Percentiles rank a stretch among this genome's conserved stretches.
These are phyloP conservation scores for Cyrtodaria siliqua DNA, from an alignment of 2,888 invertebrate genomes.

Conservation along the genomic window DNA sequence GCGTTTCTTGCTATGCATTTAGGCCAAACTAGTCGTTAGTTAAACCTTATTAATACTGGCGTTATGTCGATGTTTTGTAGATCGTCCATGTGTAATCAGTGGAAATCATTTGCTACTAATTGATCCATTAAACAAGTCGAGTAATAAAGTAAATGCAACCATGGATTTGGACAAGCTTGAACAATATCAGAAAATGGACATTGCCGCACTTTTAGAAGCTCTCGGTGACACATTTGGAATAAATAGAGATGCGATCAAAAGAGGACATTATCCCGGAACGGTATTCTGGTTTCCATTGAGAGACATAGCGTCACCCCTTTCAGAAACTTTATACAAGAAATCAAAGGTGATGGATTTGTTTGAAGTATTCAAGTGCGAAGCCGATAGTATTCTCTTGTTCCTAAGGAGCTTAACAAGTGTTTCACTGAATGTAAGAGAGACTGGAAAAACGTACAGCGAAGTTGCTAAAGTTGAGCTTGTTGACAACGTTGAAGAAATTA, in stretches of 20 bases:
- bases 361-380: conserved; percentile 72
- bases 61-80: conserved; percentile 58
- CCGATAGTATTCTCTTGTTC: conserved; percentile 78
- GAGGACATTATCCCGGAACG: conserved; percentile 75
- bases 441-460: background rate
- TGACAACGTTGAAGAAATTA: background rate
- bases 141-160: conserved; percentile 8
- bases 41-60: too few relatives aligned
- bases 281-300: conserved; percentile 83
- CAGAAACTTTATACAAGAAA: conserved; percentile 70
- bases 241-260: conserved; percentile 37
- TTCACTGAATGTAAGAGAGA: conserved; percentile 6
- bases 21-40: too few relatives aligned
- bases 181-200: conserved; percentile 50
- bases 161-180: conserved; percentile 36
- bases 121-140: conserved; percentile 67
- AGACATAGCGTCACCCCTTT: conserved; percentile 69
- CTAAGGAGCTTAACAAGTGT: conserved; percentile 76
- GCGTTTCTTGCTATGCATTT: too few relatives aligned
- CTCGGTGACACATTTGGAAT: conserved; percentile 68
- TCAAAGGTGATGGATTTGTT: conserved; percentile 72
- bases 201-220: conserved; percentile 54
- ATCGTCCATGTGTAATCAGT: conserved; percentile 79
- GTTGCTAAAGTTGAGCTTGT: conserved; percentile 13
- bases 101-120: conserved; percentile 77